Base-by-base conservation (phyloP, 2,113 vertebrate genomes). In the Etheostoma cragini region DNA sequence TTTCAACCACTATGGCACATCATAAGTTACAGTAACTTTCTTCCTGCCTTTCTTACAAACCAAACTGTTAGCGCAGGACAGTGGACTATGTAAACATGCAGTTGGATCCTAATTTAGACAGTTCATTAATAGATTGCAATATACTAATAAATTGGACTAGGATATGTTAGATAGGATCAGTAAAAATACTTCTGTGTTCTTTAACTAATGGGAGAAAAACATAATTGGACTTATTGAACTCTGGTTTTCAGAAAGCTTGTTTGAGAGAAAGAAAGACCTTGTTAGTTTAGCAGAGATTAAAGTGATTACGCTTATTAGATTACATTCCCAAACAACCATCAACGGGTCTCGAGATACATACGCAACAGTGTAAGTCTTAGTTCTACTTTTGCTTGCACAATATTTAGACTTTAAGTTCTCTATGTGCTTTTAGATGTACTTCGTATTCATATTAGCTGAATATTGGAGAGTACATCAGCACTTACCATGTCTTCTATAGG, bases 1-100 rank as follows among this genome's bases (percentile, higher is more conserved):
- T 35, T 61, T 70, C 15, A 74, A 70, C 42, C 68, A 63, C 66
- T 22, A 56, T 53, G 63, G n/a, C 22, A 17, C 24, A 65, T 57
- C 58, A 53, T 38, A 12, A 42, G 22, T 50, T 62, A 61, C 35
- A 56, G 13, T 21, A 14, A n/a, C 7, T 60, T 45, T 66, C 47
- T n/a, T 46, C 26, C 42, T 53, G 49, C 22, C 47, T 77, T 60
- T 56, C 47, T 64, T 22, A 60, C 50, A 71, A 50, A 45, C 60
- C 35, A 53, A 24, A 47, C 19, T 58, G 24, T 21, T 24, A 21
- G 12, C 62, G 11, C 58, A 19, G 56, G 33, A 50, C 33, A 45
- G n/a, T 3, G 15, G 24, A 72, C 15, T 33, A n/a, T 57, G 30
- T 70, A 22, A 58, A 22, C 21, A 21, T 47, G 38, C 60, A 46